These are phyloP conservation scores for Heteromurus nitidus DNA, from an alignment of 2,888 invertebrate genomes.

Conservation along the genomic window DNA sequence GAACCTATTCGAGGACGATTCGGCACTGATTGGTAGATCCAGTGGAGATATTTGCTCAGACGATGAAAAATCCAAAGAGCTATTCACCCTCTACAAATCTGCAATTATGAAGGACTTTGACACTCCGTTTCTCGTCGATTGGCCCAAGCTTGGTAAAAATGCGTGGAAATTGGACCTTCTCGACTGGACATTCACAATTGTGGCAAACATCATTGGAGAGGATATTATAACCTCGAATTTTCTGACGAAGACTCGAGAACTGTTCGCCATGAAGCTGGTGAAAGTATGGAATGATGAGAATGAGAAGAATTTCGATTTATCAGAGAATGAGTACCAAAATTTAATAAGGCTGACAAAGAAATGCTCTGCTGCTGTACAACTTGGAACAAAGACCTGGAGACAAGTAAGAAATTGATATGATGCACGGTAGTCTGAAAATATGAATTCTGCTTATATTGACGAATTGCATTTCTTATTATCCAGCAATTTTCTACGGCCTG, in stretches of 20 bases:
- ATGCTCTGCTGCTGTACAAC: background rate
- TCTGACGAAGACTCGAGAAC: constrained; percentile 38
- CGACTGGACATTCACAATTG: constrained; percentile 43
- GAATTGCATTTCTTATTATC: too few species aligned
- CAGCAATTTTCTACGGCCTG: too few species aligned
- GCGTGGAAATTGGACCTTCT: constrained; percentile 53
- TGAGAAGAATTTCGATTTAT: background rate
- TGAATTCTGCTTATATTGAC: too few species aligned
- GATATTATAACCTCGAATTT: constrained; percentile 21
- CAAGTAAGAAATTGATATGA: too few species aligned
- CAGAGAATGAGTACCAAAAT: constrained; percentile 10
- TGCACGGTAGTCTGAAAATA: too few species aligned
- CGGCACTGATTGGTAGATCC: too few species aligned
- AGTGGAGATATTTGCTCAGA: constrained; percentile 14
- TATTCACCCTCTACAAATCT: constrained; percentile 44
- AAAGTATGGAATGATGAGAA: constrained; percentile 25
- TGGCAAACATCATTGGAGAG: background rate
- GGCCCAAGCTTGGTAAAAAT: constrained; percentile 30
- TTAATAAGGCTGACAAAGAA: background rate
- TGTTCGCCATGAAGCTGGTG: constrained; percentile 34
- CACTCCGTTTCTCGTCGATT: constrained; percentile 8
- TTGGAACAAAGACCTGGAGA: too few species aligned
- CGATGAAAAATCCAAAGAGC: constrained; percentile 13
- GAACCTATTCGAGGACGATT: too few species aligned
- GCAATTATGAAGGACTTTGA: constrained; percentile 22